Conservation (phyloP, 1,140 invertebrate genomes). For the Sycophaga agraensis region DNA sequence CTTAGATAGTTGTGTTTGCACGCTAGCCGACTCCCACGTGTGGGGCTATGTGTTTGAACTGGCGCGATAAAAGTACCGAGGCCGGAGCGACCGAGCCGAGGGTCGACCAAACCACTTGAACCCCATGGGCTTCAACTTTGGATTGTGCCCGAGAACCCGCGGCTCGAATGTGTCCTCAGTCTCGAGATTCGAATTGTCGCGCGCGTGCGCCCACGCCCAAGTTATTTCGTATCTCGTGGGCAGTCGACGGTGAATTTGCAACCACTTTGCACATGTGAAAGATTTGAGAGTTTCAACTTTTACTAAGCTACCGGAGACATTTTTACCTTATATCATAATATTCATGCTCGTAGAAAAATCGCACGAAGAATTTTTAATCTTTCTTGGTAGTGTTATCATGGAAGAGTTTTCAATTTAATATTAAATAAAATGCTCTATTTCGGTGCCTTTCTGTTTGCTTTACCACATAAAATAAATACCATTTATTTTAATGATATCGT, state of each 20-base stretch:
- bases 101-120: not conserved
- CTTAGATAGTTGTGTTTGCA: constrained; percentile 18
- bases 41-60: constrained; percentile 12
- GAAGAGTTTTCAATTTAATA: too few species aligned
- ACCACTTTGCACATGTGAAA: not conserved
- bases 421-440: too few species aligned
- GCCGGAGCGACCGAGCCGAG: not conserved
- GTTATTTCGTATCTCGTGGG: not conserved
- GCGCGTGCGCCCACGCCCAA: not conserved
- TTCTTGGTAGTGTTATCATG: too few species aligned
- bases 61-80: constrained; percentile 17
- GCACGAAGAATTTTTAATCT: too few species aligned
- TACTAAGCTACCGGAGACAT: not conserved
- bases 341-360: too few species aligned
- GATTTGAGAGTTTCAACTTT: not conserved
- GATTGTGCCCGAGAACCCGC: constrained; percentile 7
- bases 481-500: too few species aligned
- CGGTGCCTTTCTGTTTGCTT: too few species aligned
- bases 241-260: not conserved
- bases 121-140: constrained; percentile 28
- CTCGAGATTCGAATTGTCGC: not conserved
- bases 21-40: too few species aligned
- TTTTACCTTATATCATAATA: not conserved
- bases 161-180: not conserved
- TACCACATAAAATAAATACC: too few species aligned